These are phyloP conservation scores for Scyliorhinus canicula DNA, from an alignment of 2,797 vertebrate species.

Conservation along the genomic window DNA sequence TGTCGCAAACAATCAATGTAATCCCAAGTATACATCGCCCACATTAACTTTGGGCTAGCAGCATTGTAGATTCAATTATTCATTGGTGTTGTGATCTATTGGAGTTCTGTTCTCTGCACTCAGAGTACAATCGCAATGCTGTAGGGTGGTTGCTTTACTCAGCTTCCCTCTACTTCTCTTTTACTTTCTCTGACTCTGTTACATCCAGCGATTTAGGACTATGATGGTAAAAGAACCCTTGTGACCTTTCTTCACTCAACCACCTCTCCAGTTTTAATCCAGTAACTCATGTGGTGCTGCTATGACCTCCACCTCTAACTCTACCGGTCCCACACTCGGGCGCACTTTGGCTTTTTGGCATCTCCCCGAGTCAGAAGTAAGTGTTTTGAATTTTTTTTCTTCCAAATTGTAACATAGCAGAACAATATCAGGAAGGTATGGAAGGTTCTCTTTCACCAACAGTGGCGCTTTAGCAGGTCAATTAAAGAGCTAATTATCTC, in stretches of 20 bases:
- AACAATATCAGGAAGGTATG: too few species aligned
- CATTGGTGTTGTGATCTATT: neutral
- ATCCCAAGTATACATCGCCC: neutral
- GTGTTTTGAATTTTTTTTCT: neutral
- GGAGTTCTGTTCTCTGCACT: neutral
- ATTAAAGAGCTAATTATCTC: neutral
- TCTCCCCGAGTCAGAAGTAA: neutral
- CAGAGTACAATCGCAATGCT: neutral
- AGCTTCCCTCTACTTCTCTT: neutral
- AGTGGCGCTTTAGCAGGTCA: neutral
- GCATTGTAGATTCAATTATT: neutral
- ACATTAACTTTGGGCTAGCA: neutral
- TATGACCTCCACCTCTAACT: neutral
- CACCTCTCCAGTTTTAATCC: neutral
- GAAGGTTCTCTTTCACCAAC: neutral
- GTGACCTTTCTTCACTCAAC: neutral
- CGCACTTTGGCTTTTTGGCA: neutral
- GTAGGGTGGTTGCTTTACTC: neutral
- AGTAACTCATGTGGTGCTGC: neutral
- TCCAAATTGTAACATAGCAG: neutral
- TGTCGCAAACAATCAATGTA: neutral
- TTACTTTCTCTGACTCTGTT: neutral
- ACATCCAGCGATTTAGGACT: neutral
- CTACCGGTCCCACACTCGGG: neutral
- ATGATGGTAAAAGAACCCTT: neutral